A percentile compares a stretch with the other conserved stretches of the same genome.
These are phyloP conservation scores for Sus scrofa DNA, from an alignment of 2,113 vertebrate species.

Conservation along the genomic window T2T-Sscrofa CM000829.6:68256001-68256500, in stretches of 20 bases:
- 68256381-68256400: slow-evolving; percentile 47
- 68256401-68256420: slow-evolving; percentile 61
- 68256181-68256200: slow-evolving; percentile 19
- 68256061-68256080: slow-evolving; percentile 51
- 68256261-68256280: slow-evolving; percentile 16
- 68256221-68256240: not conserved
- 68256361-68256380: slow-evolving; percentile 72
- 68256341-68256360: slow-evolving; percentile 65
- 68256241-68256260: slow-evolving; percentile 38
- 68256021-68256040: slow-evolving; percentile 79
- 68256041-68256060: slow-evolving; percentile 70
- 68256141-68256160: slow-evolving; percentile 34
- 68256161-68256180: not conserved
- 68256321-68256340: slow-evolving; percentile 71
- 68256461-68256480: no score
- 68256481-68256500: not conserved
- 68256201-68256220: slow-evolving; percentile 25
- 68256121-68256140: slow-evolving; percentile 37
- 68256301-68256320: slow-evolving; percentile 54
- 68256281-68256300: not conserved
- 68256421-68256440: not conserved
- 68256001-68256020: not conserved
- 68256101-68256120: slow-evolving; percentile 55
- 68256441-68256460: not conserved
- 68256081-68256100: slow-evolving; percentile 43